Conservation (phyloP, 2,797 vertebrate species). For the Sebastes steindachneri region DNA sequence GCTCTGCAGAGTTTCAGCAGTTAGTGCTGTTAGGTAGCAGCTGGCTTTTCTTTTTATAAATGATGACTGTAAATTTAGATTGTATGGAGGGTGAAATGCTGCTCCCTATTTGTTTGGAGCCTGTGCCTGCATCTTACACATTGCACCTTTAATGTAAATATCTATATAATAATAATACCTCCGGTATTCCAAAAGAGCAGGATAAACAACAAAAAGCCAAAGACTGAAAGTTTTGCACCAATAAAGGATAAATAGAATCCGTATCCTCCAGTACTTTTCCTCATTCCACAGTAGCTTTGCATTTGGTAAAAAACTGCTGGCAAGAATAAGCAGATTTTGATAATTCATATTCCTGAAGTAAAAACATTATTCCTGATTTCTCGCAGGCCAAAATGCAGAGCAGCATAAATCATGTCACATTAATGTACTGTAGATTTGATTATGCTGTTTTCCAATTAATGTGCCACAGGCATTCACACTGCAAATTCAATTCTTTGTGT, state of each 20-base stretch:
- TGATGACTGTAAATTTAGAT: no score
- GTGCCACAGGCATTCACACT: slow-evolving; percentile 38
- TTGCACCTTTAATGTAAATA: background rate
- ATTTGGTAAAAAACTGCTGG: background rate
- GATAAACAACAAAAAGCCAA: background rate
- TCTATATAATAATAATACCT: background rate
- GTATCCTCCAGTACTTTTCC: background rate
- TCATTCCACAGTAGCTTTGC: background rate
- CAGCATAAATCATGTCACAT: slow-evolving; percentile 64
- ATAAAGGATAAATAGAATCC: background rate
- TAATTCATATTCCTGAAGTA: slow-evolving; percentile 11
- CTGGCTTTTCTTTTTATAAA: no score
- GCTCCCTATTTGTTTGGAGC: no score
- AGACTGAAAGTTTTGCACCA: background rate
- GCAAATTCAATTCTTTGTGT: slow-evolving; percentile 21
- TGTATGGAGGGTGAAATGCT: no score
- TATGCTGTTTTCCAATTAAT: slow-evolving; percentile 53
- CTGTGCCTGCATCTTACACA: no score
- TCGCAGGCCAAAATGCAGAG: slow-evolving; percentile 19
- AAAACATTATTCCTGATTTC: slow-evolving; percentile 30
- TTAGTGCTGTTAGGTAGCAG: no score
- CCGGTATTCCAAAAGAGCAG: background rate
- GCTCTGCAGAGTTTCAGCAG: no score
- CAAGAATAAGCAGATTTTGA: slow-evolving; percentile 5
- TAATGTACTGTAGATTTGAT: slow-evolving; percentile 51